Evolutionary conservation across 2,888 invertebrate species (phyloP), one percentile per base, ranked within the genome.

Genomic region (Pilophorus perplexus): DNA sequence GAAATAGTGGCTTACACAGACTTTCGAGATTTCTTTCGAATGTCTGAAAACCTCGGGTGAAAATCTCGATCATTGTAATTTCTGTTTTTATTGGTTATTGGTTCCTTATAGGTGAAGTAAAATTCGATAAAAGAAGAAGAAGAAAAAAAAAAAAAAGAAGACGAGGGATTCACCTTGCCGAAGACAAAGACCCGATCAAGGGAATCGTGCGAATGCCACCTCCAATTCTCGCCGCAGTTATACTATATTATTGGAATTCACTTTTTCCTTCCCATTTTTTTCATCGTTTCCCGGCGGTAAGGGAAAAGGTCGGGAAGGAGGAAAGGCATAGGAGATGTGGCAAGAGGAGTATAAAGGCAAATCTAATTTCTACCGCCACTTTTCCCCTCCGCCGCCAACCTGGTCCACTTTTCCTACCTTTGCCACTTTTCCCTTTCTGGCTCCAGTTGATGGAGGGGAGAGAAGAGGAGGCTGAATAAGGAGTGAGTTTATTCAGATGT

Each of bases 361-460:
- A 59, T 59, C 59, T 59, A 59, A 59, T 59, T 59, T 59, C 27
- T 59, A 40, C 59, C 59, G 40, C 28, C 27, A 28, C 44, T 16
- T 33, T 14, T 48, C 48, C 18, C 48, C 25, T 25, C 38, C 38
- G n/a, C 20, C 52, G 14, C 27, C 18, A 33, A 33, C 28, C 52
- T 18, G 22, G n/a, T n/a, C n/a, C n/a, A n/a, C n/a, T n/a, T n/a
- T 6, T 20, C 22, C 37, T 55, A 25, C 12, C 25, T 42, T 59
- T 59, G 42, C 59, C 59, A 59, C 59, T 42, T 55, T n/a, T 18
- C 20, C 2, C 22, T 22, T 5, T 22, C 18, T 42, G 22, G 6
- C 22, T 18, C 23, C 3, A 16, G 3, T 23, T 14, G 42, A 14
- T 38, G n/a, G 23, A n/a, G n/a, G 14, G 37, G 22, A n/a, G 40